These are phyloP conservation scores for Ceryle rudis DNA, from an alignment of 2,797 vertebrate species.

Conservation along the genomic window DNA sequence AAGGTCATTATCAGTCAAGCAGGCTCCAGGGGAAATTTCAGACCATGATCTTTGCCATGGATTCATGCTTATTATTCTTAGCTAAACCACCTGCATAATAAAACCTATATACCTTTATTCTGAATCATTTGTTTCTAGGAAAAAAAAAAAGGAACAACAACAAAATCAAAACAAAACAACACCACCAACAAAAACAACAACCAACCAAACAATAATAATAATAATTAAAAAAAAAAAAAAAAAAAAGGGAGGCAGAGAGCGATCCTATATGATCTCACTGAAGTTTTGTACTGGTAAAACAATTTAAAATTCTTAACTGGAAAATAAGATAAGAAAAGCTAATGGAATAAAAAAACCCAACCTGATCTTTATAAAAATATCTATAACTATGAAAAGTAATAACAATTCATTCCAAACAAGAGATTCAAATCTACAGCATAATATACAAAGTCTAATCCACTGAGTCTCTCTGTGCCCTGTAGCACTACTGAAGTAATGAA, in stretches of 20 bases:
- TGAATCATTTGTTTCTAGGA: neutral
- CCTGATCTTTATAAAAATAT: neutral
- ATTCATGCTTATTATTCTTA: neutral
- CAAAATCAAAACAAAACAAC: too few species aligned
- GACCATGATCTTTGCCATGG: neutral
- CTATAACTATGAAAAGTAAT: neutral
- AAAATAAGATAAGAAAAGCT: neutral
- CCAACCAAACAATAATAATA: too few species aligned
- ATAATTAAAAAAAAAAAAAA: too few species aligned
- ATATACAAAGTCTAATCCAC: neutral
- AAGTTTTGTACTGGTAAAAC: neutral
- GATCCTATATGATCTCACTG: neutral
- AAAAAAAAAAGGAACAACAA: fast-evolving
- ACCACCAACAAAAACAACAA: too few species aligned
- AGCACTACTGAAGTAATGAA: neutral
- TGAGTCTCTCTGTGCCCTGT: neutral
- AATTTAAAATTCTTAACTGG: neutral
- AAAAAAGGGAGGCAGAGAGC: fast-evolving
- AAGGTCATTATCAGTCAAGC: neutral
- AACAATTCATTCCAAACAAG: neutral
- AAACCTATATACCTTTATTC: neutral
- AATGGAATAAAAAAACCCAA: neutral
- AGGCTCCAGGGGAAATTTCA: neutral
- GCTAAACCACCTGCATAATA: neutral
- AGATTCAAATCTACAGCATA: neutral